Percentiles rank a stretch among this genome's conserved stretches.
These are phyloP conservation scores for Phocides pigmalion DNA, from an alignment of 1,140 invertebrate species.

Conservation along the genomic window DNA sequence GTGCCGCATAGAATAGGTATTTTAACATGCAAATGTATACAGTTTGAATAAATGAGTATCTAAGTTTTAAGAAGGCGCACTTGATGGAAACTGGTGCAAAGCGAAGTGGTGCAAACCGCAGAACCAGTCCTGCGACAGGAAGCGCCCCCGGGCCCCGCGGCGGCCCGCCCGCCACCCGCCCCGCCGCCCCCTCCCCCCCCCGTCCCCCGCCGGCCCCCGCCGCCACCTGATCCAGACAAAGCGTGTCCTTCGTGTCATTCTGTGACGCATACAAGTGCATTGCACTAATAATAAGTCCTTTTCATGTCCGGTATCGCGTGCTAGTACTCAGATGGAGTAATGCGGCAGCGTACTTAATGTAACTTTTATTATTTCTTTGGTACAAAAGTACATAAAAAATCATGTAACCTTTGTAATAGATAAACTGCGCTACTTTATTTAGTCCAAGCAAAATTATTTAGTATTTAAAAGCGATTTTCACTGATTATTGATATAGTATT, in stretches of 20 bases:
- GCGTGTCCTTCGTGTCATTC: conserved; percentile 71
- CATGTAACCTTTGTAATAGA: too few species aligned
- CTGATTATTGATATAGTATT: too few species aligned
- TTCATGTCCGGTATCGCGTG: conserved; percentile 68
- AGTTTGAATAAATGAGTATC: conserved; percentile 51
- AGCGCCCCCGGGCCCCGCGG: conserved; percentile 66
- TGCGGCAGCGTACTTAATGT: conserved; percentile 22
- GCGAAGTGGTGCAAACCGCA: conserved; percentile 76
- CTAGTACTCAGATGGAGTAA: conserved; percentile 35
- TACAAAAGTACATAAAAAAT: not conserved
- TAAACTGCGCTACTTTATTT: too few species aligned
- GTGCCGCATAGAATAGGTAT: conserved; percentile 20
- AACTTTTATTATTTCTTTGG: not conserved
- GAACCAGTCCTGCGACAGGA: conserved; percentile 80
- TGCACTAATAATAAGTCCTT: conserved; percentile 75
- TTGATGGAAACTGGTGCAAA: conserved; percentile 78
- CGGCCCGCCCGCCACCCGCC: not conserved
- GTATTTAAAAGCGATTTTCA: too few species aligned
- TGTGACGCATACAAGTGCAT: conserved; percentile 79
- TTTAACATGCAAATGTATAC: conserved; percentile 47
- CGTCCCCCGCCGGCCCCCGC: conserved; percentile 30
- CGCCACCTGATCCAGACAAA: conserved; percentile 79
- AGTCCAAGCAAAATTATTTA: too few species aligned
- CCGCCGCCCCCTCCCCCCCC: conserved; percentile 38
- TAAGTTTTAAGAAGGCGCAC: conserved; percentile 70